Base-by-base conservation (phyloP, 2,113 vertebrate genomes). In the Oryzias curvinotus region DNA sequence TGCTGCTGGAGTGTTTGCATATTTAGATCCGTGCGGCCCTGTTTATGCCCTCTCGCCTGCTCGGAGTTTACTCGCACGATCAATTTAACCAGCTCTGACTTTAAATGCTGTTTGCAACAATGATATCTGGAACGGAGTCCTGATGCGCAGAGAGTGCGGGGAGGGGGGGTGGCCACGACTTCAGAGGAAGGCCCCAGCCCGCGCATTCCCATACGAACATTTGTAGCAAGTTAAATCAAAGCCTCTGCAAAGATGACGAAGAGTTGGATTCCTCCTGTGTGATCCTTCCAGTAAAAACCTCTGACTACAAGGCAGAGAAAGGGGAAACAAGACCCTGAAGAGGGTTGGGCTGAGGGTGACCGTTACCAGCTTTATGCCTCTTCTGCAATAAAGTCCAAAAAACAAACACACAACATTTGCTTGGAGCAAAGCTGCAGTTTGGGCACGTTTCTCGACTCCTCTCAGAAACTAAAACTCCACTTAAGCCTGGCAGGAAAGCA, bases 71-170 rank as follows among this genome's bases (percentile, higher is more conserved):
- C 88, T 93, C 89, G 87, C 90, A 92, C 93, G 94, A 95, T 95
- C 95, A 94, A 94, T 95, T 93, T 93, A 92, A 91, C 94, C 94
- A 95, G 95, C 93, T 95, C 94, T 91, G 21, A 93, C 92, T 94
- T 86, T 93, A 94, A 95, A 94, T 88, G 92, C 92, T 94, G 93
- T 95, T 95, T 95, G 94, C 94, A 93, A 93, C 93, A 95, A 95
- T 91, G 94, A 94, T 92, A 94, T 93, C 86, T 91, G 78, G 63
- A 82, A 71, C 72, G 83, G 42, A 67, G 91, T 89, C 90, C 63
- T 51, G 72, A 45, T 60, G 15, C 48, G 3, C 43, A 14, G 44
- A 56, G 45, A 18, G 36, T 14, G 17, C 49, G 13, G 17, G 52
- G 52, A 48, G 41, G 25, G 42, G 48, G 28, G 52, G 51, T 43